These are phyloP conservation scores for Drosophila paulistorum DNA, from an alignment of 1,140 invertebrate genomes.

Conservation along the genomic window DNA sequence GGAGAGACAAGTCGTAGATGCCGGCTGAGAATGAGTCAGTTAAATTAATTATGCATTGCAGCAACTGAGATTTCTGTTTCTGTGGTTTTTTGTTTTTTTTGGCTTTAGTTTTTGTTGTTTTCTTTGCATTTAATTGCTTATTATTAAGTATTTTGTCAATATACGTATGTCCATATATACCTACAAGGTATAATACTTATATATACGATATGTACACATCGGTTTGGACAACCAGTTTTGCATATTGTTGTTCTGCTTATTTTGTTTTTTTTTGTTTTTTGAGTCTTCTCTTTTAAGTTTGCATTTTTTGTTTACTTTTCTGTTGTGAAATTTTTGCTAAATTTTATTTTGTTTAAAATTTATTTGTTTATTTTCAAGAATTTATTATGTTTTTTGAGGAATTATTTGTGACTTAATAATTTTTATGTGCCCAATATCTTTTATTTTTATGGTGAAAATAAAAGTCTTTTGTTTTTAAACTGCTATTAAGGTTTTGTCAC, in stretches of 20 bases:
- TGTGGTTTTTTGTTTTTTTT: not conserved
- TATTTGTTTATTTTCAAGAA: conserved; percentile 17
- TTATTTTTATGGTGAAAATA: not conserved
- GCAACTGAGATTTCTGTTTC: conserved; percentile 48
- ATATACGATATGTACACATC: not conserved
- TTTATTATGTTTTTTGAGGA: conserved; percentile 22
- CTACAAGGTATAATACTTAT: not conserved
- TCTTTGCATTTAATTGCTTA: conserved; percentile 56
- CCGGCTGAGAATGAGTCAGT: conserved; percentile 63
- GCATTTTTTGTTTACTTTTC: conserved; percentile 14
- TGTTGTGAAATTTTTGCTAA: conserved; percentile 24
- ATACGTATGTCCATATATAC: conserved; percentile 3
- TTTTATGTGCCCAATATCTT: not conserved
- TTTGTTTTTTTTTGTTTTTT: no score
- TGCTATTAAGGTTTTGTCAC: not conserved
- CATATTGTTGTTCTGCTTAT: conserved; percentile 52
- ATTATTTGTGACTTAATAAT: not conserved
- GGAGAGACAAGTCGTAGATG: conserved; percentile 45
- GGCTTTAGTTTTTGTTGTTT: conserved; percentile 13
- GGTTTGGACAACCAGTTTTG: conserved; percentile 37
- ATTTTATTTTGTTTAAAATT: conserved; percentile 21
- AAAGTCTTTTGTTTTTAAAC: not conserved
- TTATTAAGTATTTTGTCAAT: conserved; percentile 48
- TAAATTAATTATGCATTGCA: conserved; percentile 33
- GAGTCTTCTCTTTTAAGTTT: conserved; percentile 7